Percentiles rank a stretch among this genome's conserved stretches.
phyloP scores from a whole-genome alignment of 92 coral and sea anemone genomes.

The Parazoanthus darwini region DNA sequence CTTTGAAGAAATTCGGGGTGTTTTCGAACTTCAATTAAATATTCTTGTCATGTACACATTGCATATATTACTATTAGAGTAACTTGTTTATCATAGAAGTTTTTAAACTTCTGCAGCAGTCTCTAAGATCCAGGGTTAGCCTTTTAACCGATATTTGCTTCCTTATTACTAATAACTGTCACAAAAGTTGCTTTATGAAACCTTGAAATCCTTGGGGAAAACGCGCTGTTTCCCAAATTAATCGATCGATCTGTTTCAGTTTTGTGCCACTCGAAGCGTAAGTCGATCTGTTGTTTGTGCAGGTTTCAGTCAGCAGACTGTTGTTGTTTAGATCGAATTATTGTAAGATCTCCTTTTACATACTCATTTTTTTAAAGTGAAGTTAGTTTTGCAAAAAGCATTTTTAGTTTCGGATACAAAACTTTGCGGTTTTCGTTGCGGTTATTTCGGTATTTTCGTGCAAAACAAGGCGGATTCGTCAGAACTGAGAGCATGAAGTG shows the following conservation, averaged over 20 bases:
- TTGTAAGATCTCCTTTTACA: background rate
- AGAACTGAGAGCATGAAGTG: conserved; percentile 3
- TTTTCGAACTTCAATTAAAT: conserved; percentile 29
- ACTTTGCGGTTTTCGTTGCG: background rate
- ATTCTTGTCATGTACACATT: conserved; percentile 54
- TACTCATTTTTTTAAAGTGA: background rate
- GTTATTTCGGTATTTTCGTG: conserved; percentile 24
- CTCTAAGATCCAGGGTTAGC: background rate
- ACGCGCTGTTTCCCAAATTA: background rate
- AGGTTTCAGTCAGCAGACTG: background rate
- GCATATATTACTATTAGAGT: conserved; percentile 44
- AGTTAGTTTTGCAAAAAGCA: background rate
- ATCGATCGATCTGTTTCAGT: conserved; percentile 20
- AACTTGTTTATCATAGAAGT: conserved; percentile 41
- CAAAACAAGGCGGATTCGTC: conserved; percentile 14
- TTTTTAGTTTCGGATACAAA: background rate
- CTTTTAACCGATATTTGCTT: background rate
- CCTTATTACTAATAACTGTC: background rate
- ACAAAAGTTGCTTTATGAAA: background rate
- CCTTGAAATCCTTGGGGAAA: background rate
- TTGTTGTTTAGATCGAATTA: background rate
- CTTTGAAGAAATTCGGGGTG: conserved; percentile 32
- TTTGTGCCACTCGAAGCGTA: background rate
- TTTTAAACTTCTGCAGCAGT: conserved; percentile 27
- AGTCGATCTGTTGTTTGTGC: background rate